These are phyloP conservation scores for Phymorhynchus buccinoides DNA, from an alignment of 1,140 invertebrate species.

Conservation along the genomic window DNA sequence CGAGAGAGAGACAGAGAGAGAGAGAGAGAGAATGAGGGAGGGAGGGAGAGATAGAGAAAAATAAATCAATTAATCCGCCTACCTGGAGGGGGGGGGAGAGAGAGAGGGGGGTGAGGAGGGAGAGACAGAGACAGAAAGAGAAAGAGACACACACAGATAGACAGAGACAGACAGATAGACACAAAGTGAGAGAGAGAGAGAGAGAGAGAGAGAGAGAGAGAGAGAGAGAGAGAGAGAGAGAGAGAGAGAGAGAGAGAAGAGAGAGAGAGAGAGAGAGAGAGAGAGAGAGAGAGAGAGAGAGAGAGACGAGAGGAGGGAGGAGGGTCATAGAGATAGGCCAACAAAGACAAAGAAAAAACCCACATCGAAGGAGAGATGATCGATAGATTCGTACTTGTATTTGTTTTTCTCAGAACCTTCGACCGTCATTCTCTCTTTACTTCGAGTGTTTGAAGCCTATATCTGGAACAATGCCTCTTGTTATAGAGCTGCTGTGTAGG, in stretches of 20 bases:
- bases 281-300: background rate
- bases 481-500: too few species aligned
- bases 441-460: too few species aligned
- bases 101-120: background rate
- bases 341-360: too few species aligned
- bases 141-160: background rate
- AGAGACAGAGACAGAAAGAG: conserved; percentile 16
- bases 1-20: background rate
- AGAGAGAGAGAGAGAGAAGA: background rate
- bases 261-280: background rate
- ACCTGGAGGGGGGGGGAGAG: conserved; percentile 12
- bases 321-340: background rate
- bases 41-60: background rate
- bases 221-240: background rate
- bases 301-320: background rate
- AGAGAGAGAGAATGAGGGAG: background rate
- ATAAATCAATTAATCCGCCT: background rate
- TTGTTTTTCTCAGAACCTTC: too few species aligned
- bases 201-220: background rate
- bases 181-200: background rate
- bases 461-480: too few species aligned
- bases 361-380: too few species aligned
- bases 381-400: too few species aligned
- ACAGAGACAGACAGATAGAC: background rate
- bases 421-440: too few species aligned